phyloP scores from a whole-genome alignment of 1,140 invertebrate genomes.

The Euwallacea fornicatus region DNA sequence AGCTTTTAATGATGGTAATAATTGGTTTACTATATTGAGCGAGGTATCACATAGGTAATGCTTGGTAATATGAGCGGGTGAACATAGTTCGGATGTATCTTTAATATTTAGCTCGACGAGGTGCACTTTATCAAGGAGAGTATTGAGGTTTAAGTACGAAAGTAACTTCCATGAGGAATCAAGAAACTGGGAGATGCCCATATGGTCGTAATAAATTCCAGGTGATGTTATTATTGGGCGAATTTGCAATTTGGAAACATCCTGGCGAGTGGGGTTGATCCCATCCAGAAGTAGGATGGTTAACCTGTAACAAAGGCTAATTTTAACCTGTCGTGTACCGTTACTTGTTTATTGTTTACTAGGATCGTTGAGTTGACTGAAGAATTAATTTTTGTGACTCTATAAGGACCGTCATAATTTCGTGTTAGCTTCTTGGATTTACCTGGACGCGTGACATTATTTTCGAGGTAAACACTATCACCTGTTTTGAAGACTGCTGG shows the following conservation, averaged over 20 bases:
- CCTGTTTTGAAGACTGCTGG: slow-evolving; percentile 37
- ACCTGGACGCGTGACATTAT: slow-evolving; percentile 28
- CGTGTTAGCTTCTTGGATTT: slow-evolving; percentile 27
- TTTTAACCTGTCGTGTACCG: not conserved
- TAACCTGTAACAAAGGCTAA: not conserved
- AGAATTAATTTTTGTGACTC: slow-evolving; percentile 29
- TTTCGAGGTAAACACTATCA: slow-evolving; percentile 37
- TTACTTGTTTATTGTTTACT: slow-evolving; percentile 1
- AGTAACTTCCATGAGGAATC: not conserved
- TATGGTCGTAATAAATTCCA: not conserved
- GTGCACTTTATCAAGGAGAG: not conserved
- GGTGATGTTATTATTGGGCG: not conserved
- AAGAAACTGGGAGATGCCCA: slow-evolving; percentile 1
- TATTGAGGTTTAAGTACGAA: not conserved
- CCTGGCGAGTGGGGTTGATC: not conserved
- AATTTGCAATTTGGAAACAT: not conserved
- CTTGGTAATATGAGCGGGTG: not conserved
- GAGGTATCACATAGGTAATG: not conserved
- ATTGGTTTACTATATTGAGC: not conserved
- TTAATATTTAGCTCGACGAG: not conserved
- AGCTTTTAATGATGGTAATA: not conserved
- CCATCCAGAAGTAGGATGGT: not conserved
- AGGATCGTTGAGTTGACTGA: not conserved
- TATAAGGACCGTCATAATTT: slow-evolving; percentile 35
- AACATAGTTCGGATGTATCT: not conserved